phyloP scores from a whole-genome alignment of 2,797 vertebrate genomes.

The Xenentodon cancila region DNA sequence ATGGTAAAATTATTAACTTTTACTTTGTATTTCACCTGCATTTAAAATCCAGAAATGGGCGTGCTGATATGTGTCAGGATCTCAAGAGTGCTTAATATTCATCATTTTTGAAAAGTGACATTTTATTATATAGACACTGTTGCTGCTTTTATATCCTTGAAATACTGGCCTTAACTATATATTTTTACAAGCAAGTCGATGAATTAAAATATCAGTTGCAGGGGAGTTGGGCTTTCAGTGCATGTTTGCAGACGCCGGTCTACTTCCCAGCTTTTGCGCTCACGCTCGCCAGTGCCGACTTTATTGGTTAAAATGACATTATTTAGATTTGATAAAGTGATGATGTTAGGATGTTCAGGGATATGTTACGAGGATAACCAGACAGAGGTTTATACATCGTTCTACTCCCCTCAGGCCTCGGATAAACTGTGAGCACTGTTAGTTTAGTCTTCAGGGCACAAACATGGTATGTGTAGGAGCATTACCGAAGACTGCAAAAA shows the following conservation, averaged over 20 bases:
- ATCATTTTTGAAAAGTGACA: no score
- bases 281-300: constrained; percentile 7
- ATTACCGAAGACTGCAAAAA: constrained; percentile 38
- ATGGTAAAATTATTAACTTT: constrained; percentile 26
- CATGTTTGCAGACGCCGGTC: constrained; percentile 13
- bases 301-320: constrained; percentile 64
- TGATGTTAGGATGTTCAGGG: constrained; percentile 38
- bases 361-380: constrained; percentile 63
- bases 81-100: no score
- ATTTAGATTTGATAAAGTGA: constrained; percentile 58
- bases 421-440: constrained; percentile 64
- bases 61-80: no score
- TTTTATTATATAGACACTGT: no score
- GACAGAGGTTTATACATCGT: constrained; percentile 57
- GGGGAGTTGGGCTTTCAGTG: constrained; percentile 23
- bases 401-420: constrained; percentile 58
- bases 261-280: constrained; percentile 27
- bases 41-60: constrained; percentile 3
- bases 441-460: constrained; percentile 64
- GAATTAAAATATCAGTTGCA: constrained; percentile 12
- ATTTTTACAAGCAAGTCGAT: background rate
- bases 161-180: background rate
- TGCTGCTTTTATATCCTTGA: background rate
- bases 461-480: constrained; percentile 34
- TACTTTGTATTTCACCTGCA: background rate